A percentile compares a stretch with the other conserved stretches of the same genome.
These are phyloP conservation scores for Coleophora flavipennella DNA, from an alignment of 2,888 invertebrate species.

Conservation along the genomic window DNA sequence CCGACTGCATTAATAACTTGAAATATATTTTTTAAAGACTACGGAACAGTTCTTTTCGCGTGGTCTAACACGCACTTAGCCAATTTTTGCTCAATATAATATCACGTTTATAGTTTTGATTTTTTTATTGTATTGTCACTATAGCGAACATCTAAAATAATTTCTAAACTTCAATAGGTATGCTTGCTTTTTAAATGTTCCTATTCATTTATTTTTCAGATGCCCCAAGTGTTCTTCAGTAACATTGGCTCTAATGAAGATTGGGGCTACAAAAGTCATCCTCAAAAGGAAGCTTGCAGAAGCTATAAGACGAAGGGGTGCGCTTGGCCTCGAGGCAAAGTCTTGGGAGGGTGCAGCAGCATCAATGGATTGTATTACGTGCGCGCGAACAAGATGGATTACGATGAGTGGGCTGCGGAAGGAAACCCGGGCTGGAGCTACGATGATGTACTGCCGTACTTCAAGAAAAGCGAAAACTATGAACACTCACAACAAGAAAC, in stretches of 20 bases:
- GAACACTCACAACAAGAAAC: slow-evolving; percentile 20
- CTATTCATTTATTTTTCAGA: slow-evolving; percentile 13
- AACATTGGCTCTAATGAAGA: slow-evolving; percentile 44
- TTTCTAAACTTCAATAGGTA: too few relatives aligned
- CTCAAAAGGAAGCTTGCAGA: slow-evolving; percentile 48
- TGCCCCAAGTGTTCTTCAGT: slow-evolving; percentile 37
- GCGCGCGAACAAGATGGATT: slow-evolving; percentile 66
- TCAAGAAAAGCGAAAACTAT: slow-evolving; percentile 64
- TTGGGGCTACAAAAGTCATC: slow-evolving; percentile 71
- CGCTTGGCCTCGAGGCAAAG: slow-evolving; percentile 76
- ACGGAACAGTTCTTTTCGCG: too few relatives aligned
- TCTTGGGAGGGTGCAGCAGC: slow-evolving; percentile 73
- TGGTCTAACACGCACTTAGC: too few relatives aligned
- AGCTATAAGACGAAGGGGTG: slow-evolving; percentile 43
- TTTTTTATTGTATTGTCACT: too few relatives aligned
- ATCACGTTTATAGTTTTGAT: too few relatives aligned
- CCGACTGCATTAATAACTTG: too few relatives aligned
- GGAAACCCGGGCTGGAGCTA: slow-evolving; percentile 74
- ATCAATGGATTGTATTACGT: slow-evolving; percentile 74
- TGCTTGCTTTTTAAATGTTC: too few relatives aligned
- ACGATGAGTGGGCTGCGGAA: slow-evolving; percentile 65
- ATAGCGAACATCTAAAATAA: too few relatives aligned
- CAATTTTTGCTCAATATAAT: too few relatives aligned
- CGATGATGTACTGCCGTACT: slow-evolving; percentile 61
- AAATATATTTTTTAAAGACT: too few relatives aligned